Percentiles rank a stretch among this genome's conserved stretches.
Evolutionary conservation across 2,113 vertebrate genomes (phyloP).

Genomic region (Crotalus viridis): DNA sequence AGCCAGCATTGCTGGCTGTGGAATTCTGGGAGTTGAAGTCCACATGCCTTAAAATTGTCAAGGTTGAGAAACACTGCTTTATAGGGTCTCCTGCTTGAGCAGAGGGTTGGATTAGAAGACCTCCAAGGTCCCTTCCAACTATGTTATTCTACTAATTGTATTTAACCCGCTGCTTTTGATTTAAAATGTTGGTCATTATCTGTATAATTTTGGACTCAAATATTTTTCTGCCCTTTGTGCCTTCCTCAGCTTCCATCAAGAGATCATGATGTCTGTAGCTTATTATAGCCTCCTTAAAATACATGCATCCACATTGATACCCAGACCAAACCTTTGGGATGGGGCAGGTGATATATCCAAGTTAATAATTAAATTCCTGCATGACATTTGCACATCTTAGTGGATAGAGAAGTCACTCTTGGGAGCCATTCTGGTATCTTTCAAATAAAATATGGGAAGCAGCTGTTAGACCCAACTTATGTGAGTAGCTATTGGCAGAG

Average conservation of each 20-base stretch:
- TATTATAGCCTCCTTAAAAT: neutral
- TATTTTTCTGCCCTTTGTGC: neutral
- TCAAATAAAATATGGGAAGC: conserved; percentile 19
- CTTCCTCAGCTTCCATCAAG: neutral
- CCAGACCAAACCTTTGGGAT: neutral
- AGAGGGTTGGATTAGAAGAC: neutral
- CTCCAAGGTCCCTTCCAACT: neutral
- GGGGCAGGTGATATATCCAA: conserved; percentile 9
- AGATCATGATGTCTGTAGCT: neutral
- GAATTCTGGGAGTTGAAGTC: too few species aligned
- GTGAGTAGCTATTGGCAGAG: conserved; percentile 21
- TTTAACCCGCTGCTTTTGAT: neutral
- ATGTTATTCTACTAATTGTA: neutral
- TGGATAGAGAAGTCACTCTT: neutral
- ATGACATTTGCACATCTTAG: conserved; percentile 14
- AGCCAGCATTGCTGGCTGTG: too few species aligned
- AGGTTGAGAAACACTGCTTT: too few species aligned
- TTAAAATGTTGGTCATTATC: neutral
- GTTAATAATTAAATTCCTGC: conserved; percentile 24
- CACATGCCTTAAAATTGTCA: too few species aligned
- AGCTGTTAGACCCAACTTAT: conserved; percentile 22
- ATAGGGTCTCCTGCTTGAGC: neutral
- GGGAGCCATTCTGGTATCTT: conserved; percentile 10
- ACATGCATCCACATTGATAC: neutral
- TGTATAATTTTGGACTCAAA: neutral